Evolutionary conservation across 2,888 invertebrate genomes (phyloP).

Genomic region (Epinotia ramella): DNA sequence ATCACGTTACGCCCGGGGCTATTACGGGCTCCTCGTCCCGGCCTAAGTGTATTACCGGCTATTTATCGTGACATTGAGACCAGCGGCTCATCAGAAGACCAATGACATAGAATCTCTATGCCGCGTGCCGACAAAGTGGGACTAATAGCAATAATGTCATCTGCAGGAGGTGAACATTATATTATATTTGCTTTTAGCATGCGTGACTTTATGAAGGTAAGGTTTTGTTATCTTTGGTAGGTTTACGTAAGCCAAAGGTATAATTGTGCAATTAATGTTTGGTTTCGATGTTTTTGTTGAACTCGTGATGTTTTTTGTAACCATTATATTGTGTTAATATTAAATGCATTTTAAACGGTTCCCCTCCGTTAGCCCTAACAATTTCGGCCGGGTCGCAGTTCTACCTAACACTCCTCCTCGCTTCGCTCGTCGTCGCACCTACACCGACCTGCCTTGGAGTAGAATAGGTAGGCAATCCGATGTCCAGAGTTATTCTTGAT

Average conservation of each 20-base stretch:
- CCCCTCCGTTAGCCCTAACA: no score
- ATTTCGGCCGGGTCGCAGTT: no score
- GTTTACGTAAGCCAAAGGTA: not conserved
- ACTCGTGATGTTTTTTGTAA: not conserved
- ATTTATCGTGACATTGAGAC: conserved; percentile 77
- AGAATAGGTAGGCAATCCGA: no score
- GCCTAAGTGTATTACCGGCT: conserved; percentile 77
- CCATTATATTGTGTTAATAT: not conserved
- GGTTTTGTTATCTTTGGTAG: not conserved
- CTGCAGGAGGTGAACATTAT: conserved; percentile 26
- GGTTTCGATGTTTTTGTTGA: not conserved
- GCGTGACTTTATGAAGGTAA: not conserved
- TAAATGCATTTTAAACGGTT: no score
- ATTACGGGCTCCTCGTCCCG: conserved; percentile 68
- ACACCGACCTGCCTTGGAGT: no score
- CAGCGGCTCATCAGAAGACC: conserved; percentile 61
- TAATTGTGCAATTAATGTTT: not conserved
- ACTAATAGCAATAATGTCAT: conserved; percentile 25
- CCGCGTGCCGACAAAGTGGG: conserved; percentile 33
- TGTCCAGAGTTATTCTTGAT: no score
- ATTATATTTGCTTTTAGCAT: conserved; percentile 22
- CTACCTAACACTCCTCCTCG: no score
- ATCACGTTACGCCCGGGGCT: conserved; percentile 76
- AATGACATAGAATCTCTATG: conserved; percentile 54
- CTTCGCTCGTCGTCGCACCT: no score